These are phyloP conservation scores for Acrossocheilus wenchowensis DNA, from an alignment of 2,797 vertebrate genomes.

Conservation along the genomic window DNA sequence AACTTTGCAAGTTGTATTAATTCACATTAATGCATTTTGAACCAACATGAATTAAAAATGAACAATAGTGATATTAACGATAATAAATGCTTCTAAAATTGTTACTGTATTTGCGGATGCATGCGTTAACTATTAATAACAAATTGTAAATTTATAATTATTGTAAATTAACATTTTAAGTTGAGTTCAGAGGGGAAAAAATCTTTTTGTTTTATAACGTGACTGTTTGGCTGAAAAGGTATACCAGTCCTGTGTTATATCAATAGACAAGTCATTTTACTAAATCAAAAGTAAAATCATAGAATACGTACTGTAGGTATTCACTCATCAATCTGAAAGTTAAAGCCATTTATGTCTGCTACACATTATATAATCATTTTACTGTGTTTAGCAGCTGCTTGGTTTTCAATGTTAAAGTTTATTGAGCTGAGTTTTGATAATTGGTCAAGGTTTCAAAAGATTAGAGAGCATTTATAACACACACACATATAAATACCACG, in stretches of 20 bases:
- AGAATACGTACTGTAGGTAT: neutral
- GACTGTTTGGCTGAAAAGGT: neutral
- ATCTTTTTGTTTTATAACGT: neutral
- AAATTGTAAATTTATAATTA: neutral
- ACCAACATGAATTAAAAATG: neutral
- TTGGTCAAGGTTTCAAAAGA: neutral
- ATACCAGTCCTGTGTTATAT: neutral
- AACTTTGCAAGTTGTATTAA: neutral
- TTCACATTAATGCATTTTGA: neutral
- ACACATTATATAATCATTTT: neutral
- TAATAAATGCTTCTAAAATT: neutral
- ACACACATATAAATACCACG: neutral
- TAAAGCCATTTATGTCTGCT: no score
- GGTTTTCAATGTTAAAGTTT: neutral
- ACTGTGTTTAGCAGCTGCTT: slow-evolving; percentile 12
- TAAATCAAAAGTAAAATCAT: neutral
- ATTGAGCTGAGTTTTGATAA: slow-evolving; percentile 4
- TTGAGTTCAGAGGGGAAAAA: no score
- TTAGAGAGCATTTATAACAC: slow-evolving; percentile 29
- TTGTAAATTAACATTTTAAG: neutral
- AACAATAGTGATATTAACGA: neutral
- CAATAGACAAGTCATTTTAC: neutral
- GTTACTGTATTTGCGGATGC: neutral
- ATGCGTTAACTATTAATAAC: no score
- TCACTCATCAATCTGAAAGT: no score